Percentiles rank a stretch among this genome's conserved stretches.
These are phyloP conservation scores for Limnodromus scolopaceus DNA, from an alignment of 2,797 vertebrate species.

Conservation along the genomic window DNA sequence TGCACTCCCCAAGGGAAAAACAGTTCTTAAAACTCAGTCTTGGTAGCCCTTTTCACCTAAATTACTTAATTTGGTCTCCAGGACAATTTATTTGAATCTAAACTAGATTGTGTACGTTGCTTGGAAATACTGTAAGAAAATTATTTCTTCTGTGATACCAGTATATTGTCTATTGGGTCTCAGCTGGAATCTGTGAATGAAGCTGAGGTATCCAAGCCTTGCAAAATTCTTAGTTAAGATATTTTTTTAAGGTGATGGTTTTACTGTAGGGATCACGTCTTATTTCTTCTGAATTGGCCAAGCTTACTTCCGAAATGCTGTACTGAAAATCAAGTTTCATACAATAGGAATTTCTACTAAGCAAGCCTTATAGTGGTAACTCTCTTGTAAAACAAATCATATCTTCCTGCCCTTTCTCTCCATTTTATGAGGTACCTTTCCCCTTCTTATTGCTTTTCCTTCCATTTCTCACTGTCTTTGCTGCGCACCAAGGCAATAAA, in stretches of 20 bases:
- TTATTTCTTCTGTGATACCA: background rate
- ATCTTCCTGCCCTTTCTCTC: background rate
- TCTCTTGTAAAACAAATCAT: constrained; percentile 33
- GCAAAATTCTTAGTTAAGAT: background rate
- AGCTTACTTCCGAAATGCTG: background rate
- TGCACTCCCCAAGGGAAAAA: background rate
- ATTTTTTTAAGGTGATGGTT: background rate
- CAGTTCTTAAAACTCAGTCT: background rate
- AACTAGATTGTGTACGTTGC: background rate
- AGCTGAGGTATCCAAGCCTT: background rate
- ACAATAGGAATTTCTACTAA: background rate
- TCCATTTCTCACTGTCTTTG: background rate
- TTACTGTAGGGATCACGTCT: background rate
- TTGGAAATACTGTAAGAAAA: background rate
- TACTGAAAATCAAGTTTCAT: background rate
- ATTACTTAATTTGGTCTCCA: background rate
- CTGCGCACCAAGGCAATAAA: constrained; percentile 17
- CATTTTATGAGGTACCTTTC: constrained; percentile 27
- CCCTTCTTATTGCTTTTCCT: background rate
- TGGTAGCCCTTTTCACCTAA: background rate
- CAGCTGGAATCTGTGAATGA: background rate
- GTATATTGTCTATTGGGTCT: background rate
- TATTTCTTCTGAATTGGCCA: constrained; percentile 10
- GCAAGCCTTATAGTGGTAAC: background rate
- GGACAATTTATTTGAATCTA: background rate